Evolutionary conservation across 2,888 invertebrate species (phyloP).

Genomic region (Sepioteuthis lessoniana): DNA sequence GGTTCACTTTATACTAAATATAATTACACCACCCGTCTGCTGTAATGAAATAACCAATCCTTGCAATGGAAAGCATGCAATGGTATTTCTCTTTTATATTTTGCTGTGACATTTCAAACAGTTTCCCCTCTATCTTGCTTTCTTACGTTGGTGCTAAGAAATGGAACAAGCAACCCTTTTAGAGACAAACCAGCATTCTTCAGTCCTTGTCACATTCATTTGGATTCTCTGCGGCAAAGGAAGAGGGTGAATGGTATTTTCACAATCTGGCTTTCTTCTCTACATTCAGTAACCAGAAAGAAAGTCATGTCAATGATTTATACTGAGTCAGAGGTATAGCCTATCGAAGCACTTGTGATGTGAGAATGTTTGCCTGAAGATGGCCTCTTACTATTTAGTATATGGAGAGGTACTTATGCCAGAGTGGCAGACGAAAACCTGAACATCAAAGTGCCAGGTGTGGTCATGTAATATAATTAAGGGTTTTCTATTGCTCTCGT

Average conservation of each 20-base stretch:
- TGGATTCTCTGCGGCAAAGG: neutral
- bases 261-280: neutral
- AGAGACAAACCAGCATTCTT: neutral
- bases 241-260: neutral
- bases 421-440: neutral
- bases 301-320: neutral
- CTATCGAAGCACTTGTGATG: neutral
- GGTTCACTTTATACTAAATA: neutral
- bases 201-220: neutral
- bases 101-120: constrained; percentile 15
- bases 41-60: neutral
- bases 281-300: neutral
- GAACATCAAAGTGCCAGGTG: neutral
- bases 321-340: neutral
- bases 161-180: neutral
- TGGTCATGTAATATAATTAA: neutral
- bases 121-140: neutral
- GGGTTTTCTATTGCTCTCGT: neutral
- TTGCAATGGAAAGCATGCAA: neutral
- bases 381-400: neutral
- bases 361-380: neutral
- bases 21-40: neutral
- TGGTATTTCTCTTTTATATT: neutral
- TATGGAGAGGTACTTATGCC: neutral
- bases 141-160: neutral